Evolutionary conservation across 2,888 invertebrate genomes (phyloP).

Genomic region (Luperina nickerlii): DNA sequence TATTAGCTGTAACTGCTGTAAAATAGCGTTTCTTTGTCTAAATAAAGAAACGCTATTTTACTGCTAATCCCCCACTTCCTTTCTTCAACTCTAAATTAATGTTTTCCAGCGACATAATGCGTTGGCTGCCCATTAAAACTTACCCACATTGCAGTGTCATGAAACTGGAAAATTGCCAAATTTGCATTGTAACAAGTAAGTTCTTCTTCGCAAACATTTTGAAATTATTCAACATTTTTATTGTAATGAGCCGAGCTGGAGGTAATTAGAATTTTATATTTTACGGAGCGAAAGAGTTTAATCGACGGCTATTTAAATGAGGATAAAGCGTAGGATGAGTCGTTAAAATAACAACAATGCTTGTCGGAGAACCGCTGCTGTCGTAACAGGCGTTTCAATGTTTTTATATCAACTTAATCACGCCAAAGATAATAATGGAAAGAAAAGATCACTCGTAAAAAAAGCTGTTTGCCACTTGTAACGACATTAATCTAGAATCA

Average conservation of each 20-base stretch:
- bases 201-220: conserved; percentile 63
- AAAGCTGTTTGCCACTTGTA: neutral
- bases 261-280: conserved; percentile 61
- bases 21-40: neutral
- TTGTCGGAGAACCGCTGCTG: neutral
- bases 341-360: conserved; percentile 45
- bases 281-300: conserved; percentile 39
- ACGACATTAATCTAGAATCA: neutral
- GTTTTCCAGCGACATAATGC: conserved; percentile 47
- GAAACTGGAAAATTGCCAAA: conserved; percentile 69
- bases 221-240: conserved; percentile 58
- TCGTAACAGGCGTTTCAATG: conserved; percentile 14
- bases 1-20: neutral
- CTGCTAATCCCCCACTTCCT: neutral
- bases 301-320: conserved; percentile 35
- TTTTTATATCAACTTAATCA: conserved; percentile 12
- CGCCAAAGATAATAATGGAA: neutral
- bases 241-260: conserved; percentile 48
- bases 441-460: neutral
- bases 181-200: conserved; percentile 67
- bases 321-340: conserved; percentile 30
- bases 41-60: neutral
- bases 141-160: conserved; percentile 58
- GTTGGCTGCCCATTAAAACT: conserved; percentile 62
- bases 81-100: conserved; percentile 42